These are phyloP conservation scores for Hydrolagus affinis DNA, from an alignment of 2,113 vertebrate species.

Conservation along the genomic window DNA sequence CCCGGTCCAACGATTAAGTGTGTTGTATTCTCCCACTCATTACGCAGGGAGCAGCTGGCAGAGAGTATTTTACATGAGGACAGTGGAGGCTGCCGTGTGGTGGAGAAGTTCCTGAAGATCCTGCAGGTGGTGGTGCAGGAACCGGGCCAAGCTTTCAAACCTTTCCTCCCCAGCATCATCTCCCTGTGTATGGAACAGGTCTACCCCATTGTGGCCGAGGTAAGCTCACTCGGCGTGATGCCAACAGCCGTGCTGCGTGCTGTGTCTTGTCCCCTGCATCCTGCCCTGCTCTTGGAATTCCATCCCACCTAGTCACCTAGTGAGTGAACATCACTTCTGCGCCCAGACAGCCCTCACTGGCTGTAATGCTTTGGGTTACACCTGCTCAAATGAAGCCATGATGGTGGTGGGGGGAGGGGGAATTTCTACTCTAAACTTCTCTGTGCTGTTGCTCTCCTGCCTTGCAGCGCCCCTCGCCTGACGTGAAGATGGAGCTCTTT, in stretches of 20 bases:
- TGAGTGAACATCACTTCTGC: neutral
- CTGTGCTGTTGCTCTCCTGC: neutral
- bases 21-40: slow-evolving; percentile 1
- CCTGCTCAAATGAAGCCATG: neutral
- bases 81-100: slow-evolving; percentile 85
- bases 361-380: neutral
- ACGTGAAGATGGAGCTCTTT: slow-evolving; percentile 90
- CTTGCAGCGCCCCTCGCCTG: slow-evolving; percentile 79
- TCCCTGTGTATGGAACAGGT: slow-evolving; percentile 95
- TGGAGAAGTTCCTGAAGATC: slow-evolving; percentile 95
- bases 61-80: slow-evolving; percentile 93
- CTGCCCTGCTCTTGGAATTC: too few relatives aligned
- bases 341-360: too few relatives aligned
- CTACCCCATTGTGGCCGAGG: slow-evolving; percentile 94
- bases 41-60: slow-evolving; percentile 80
- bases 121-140: slow-evolving; percentile 96
- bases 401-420: too few relatives aligned
- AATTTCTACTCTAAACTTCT: too few relatives aligned
- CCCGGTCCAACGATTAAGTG: neutral
- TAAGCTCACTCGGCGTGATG: slow-evolving; percentile 40
- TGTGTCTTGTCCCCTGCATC: neutral
- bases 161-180: slow-evolving; percentile 89
- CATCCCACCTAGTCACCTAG: neutral
- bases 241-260: neutral
- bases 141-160: slow-evolving; percentile 90